Evolutionary conservation across 2,113 vertebrate genomes (phyloP).

Genomic region (Circaetus cinerascens): DNA sequence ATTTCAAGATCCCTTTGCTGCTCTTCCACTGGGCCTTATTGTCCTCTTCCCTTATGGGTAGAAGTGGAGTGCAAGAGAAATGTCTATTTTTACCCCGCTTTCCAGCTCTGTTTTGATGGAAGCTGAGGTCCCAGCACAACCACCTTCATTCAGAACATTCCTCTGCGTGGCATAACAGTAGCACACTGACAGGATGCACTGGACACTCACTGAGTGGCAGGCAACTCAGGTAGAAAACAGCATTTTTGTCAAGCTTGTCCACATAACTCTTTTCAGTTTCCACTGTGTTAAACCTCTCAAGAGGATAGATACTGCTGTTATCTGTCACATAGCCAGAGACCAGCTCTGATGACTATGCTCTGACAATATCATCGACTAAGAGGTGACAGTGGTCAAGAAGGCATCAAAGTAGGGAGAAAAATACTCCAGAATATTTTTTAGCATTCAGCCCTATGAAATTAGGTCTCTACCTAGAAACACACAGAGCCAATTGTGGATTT

Average conservation of each 20-base stretch:
- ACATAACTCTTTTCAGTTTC: neutral
- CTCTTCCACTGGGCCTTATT: neutral
- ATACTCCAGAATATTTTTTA: neutral
- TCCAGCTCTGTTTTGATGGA: neutral
- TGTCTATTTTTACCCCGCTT: neutral
- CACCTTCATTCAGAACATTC: neutral
- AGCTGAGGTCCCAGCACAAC: neutral
- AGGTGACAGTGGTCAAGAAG: neutral
- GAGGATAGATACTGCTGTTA: neutral
- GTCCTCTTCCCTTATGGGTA: neutral
- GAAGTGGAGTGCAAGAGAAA: neutral
- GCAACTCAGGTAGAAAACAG: constrained; percentile 31
- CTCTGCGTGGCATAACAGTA: neutral
- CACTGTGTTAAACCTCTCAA: neutral
- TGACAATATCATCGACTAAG: neutral
- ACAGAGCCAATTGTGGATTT: neutral
- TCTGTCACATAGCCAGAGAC: neutral
- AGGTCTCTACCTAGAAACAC: neutral
- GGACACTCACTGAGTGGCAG: neutral
- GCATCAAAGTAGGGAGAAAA: neutral
- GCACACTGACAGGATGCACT: neutral
- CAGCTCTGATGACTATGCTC: neutral
- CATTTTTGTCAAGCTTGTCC: constrained; percentile 19
- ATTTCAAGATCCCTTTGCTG: neutral
- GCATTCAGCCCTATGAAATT: neutral